Evolutionary conservation across 1,140 invertebrate genomes (phyloP), one percentile per base, ranked within the genome.

Genomic region (Bilobella aurantiaca): DNA sequence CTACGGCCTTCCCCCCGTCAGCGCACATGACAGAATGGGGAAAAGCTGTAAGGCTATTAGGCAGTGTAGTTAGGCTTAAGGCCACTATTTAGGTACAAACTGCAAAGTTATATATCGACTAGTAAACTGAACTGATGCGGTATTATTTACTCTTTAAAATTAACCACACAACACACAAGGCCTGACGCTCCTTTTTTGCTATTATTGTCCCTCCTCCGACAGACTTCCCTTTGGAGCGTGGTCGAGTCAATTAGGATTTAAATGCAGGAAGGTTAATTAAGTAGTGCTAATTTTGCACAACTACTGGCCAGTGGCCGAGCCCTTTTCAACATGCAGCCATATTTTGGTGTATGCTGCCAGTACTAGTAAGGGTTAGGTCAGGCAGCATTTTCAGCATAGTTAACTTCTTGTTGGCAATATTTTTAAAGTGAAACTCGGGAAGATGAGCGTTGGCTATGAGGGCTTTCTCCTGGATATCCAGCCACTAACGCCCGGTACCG

Each of bases 401-500:
- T 42, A 12, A 42, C 8, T 42, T 42, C 18, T 8, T 53, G 23
- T 53, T 53, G 12, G 49, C 5, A 5, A 16, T 42, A 8, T 42
- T 42, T 42, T 5, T 21, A 34, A 59, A 58, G 63, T 31, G 46
- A n/a, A 30, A 62, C 5, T 32, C 12, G 42, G 58, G 31, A 63
- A 21, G 30, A 69, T 71, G 64, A 68, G 66, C 58, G n/a, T 68
- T 16, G 65, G 67, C 32, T 72, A 72, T 42, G 67, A 72, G 27
- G 53, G 57, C 3, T 72, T 65, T 58, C 49, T 72, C 8, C 29
- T 70, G 61, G 71, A 62, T 14, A 62, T 73, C 14, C 59, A 31
- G 37, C 56, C 62, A 8, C 31, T 59, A 18, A 57, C 25, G 18
- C 56, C 21, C 18, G 30, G 53, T 16, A 69, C 84, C 37, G 90